A percentile compares a stretch with the other conserved stretches of the same genome.
Conservation (phyloP, 2,797 vertebrate genomes). For the Chelonia mydas region DNA sequence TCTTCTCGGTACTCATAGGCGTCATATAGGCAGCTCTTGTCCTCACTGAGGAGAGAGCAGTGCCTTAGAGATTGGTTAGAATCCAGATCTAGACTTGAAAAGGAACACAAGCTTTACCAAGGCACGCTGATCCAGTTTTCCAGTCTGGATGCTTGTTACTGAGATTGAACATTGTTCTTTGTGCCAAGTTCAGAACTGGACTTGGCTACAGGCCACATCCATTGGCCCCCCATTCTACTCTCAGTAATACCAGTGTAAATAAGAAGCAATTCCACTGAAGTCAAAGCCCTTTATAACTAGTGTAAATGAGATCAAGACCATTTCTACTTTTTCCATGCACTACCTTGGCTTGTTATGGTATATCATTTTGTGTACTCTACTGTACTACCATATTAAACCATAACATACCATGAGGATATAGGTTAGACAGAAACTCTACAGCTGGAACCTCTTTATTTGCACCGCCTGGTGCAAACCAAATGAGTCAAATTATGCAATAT, state of each 20-base stretch:
- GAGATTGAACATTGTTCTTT: background rate
- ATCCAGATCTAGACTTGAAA: background rate
- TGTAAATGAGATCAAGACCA: background rate
- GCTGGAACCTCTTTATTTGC: background rate
- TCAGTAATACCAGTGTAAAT: background rate
- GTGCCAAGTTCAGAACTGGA: background rate
- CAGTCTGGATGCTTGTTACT: background rate
- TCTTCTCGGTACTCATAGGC: background rate
- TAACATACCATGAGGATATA: background rate
- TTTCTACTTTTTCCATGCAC: background rate
- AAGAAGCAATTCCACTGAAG: background rate
- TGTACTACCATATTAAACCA: background rate
- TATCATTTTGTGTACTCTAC: background rate
- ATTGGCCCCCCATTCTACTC: fast-evolving
- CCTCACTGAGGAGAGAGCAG: background rate
- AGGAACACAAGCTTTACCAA: background rate
- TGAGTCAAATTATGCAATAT: background rate
- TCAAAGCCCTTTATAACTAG: background rate
- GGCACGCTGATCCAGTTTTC: fast-evolving
- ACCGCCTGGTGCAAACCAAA: background rate
- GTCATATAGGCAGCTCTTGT: background rate
- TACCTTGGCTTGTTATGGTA: fast-evolving
- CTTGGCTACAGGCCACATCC: background rate
- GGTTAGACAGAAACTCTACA: background rate
- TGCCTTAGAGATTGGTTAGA: background rate